A percentile compares a stretch with the other conserved stretches of the same genome.
phyloP scores from a whole-genome alignment of 2,113 vertebrate species.

The Dasypus novemcinctus region DNA sequence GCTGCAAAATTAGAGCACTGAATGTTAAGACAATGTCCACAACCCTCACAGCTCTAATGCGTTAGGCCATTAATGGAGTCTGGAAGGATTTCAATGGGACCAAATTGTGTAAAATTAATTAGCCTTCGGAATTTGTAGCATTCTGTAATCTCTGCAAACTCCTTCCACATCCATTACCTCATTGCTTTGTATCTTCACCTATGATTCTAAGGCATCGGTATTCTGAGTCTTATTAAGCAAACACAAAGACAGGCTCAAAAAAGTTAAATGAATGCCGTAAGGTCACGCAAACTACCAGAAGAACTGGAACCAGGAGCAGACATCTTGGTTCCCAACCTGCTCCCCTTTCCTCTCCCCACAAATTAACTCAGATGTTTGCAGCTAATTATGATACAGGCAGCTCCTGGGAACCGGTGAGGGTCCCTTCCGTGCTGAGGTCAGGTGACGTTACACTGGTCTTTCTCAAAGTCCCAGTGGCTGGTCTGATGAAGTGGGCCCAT shows the following conservation, averaged over 20 bases:
- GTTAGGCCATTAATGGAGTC: no score
- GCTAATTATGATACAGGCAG: background rate
- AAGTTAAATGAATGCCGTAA: background rate
- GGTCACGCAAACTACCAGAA: background rate
- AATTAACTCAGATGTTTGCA: background rate
- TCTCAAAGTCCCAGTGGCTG: background rate
- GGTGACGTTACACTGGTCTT: background rate
- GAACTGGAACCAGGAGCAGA: background rate
- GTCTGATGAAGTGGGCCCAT: conserved; percentile 8
- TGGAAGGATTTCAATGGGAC: background rate
- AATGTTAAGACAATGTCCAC: background rate
- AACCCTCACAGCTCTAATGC: background rate
- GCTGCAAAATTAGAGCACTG: background rate
- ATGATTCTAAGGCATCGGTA: background rate
- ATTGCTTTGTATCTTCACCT: background rate
- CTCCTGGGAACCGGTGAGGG: background rate
- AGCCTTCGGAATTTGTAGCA: background rate
- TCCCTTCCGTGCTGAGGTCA: background rate
- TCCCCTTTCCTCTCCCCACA: background rate
- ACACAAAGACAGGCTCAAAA: background rate
- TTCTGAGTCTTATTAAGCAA: background rate
- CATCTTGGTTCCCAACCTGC: background rate
- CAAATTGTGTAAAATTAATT: background rate
- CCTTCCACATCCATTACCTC: background rate
- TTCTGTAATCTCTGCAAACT: conserved; percentile 14